These are phyloP conservation scores for Sebastolobus alascanus DNA, from an alignment of 2,797 vertebrate genomes.

Conservation along the genomic window DNA sequence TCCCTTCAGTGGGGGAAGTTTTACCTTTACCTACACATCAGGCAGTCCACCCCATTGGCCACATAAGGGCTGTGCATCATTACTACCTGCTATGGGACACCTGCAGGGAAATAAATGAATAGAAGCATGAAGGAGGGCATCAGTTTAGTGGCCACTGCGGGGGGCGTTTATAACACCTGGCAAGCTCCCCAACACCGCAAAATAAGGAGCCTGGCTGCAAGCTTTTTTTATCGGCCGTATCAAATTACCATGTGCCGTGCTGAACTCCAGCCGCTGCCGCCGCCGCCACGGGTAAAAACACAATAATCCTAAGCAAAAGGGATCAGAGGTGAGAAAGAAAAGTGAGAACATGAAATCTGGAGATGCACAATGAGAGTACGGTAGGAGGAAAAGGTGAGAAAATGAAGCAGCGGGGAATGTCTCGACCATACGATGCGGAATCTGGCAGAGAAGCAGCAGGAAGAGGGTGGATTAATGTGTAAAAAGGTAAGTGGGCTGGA, in stretches of 20 bases:
- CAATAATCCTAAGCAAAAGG: constrained; percentile 26
- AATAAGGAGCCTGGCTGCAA: constrained; percentile 39
- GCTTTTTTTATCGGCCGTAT: constrained; percentile 53
- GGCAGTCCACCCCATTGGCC: constrained; percentile 21
- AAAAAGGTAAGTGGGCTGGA: constrained; percentile 50
- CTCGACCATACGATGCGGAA: constrained; percentile 24
- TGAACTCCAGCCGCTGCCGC: constrained; percentile 37
- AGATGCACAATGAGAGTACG: neutral
- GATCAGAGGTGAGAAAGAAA: constrained; percentile 19
- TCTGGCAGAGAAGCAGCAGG: constrained; percentile 31
- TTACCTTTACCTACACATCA: constrained; percentile 37
- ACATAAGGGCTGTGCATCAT: constrained; percentile 45
- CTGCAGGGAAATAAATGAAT: constrained; percentile 77
- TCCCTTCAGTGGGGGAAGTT: constrained; percentile 18
- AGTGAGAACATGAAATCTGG: constrained; percentile 13
- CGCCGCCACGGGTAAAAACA: constrained; percentile 39
- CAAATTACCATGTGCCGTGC: constrained; percentile 51
- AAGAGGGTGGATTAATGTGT: constrained; percentile 36
- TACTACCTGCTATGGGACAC: constrained; percentile 66
- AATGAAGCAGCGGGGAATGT: constrained; percentile 17
- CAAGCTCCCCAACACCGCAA: constrained; percentile 49
- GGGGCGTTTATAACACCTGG: constrained; percentile 66
- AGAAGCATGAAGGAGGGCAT: constrained; percentile 60
- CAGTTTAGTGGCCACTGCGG: constrained; percentile 62
- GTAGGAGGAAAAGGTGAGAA: constrained; percentile 6